A percentile compares a stretch with the other conserved stretches of the same genome.
Conservation (phyloP, 2,797 vertebrate genomes). For the Argyrosomus regius region DNA sequence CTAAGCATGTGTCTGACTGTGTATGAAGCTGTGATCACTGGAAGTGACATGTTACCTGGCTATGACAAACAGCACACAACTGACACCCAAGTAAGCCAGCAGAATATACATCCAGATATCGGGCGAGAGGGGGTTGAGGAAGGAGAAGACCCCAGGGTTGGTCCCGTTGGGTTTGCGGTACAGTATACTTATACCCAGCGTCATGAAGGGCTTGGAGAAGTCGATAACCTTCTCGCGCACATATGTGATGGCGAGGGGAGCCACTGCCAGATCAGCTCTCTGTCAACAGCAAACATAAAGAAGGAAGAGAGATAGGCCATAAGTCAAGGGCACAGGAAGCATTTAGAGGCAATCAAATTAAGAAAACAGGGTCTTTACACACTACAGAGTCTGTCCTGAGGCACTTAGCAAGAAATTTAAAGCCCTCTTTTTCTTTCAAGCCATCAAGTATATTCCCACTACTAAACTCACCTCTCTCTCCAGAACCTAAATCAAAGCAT, state of each 20-base stretch:
- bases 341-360: constrained; percentile 87
- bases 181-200: constrained; percentile 99
- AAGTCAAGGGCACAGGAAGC: constrained; percentile 81
- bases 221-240: constrained; percentile 99
- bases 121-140: constrained; percentile 99
- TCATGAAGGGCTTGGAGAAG: constrained; percentile 99
- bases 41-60: constrained; percentile 98
- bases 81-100: constrained; percentile 99
- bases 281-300: constrained; percentile 89
- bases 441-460: constrained; percentile 37
- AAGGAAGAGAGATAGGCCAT: constrained; percentile 75
- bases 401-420: constrained; percentile 81
- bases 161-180: constrained; percentile 99
- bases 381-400: constrained; percentile 74
- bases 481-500: constrained; percentile 43
- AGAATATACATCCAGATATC: constrained; percentile 99
- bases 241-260: constrained; percentile 97
- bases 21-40: constrained; percentile 69
- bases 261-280: constrained; percentile 99
- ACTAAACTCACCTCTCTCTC: constrained; percentile 35
- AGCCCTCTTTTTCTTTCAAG: constrained; percentile 53
- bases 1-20: constrained; percentile 60
- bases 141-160: constrained; percentile 99
- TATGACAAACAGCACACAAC: constrained; percentile 99
- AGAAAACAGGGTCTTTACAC: constrained; percentile 84